These are phyloP conservation scores for Fabriciana adippe DNA, from an alignment of 2,888 invertebrate species.

Conservation along the genomic window DNA sequence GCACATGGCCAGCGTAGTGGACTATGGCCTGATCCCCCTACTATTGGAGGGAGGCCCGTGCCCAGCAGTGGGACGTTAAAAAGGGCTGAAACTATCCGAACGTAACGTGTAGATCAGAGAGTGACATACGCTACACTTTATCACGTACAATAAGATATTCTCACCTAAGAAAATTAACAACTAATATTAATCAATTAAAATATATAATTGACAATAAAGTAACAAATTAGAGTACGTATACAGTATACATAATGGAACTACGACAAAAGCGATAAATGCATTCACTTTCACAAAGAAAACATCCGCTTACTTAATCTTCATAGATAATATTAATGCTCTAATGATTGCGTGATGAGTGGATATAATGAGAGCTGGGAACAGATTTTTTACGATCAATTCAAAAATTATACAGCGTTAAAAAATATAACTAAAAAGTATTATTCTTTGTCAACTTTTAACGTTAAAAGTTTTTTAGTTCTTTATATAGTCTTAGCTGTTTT, in stretches of 20 bases:
- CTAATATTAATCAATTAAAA: not conserved
- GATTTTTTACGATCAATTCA: conserved; percentile 9
- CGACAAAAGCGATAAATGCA: conserved; percentile 28
- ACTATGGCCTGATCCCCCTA: too few relatives aligned
- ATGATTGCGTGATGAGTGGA: conserved; percentile 30
- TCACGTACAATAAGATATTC: too few relatives aligned
- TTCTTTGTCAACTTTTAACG: not conserved
- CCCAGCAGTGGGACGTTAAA: too few relatives aligned
- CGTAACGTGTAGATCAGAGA: too few relatives aligned
- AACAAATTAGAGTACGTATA: not conserved
- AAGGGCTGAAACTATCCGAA: too few relatives aligned
- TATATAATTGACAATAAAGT: not conserved
- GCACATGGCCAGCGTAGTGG: too few relatives aligned
- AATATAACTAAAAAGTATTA: not conserved
- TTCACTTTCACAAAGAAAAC: conserved; percentile 45
- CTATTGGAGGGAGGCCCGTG: too few relatives aligned
- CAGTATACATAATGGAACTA: conserved; percentile 12
- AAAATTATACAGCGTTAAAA: not conserved
- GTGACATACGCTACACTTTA: too few relatives aligned
- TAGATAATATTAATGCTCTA: conserved; percentile 38
- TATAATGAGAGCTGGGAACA: conserved; percentile 16
- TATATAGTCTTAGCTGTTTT: too few relatives aligned
- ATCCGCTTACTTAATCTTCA: conserved; percentile 42
- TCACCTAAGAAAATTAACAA: too few relatives aligned
- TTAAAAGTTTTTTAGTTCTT: too few relatives aligned